Conservation (phyloP, 2,888 invertebrate species). For the Dynastes hyllus region DNA sequence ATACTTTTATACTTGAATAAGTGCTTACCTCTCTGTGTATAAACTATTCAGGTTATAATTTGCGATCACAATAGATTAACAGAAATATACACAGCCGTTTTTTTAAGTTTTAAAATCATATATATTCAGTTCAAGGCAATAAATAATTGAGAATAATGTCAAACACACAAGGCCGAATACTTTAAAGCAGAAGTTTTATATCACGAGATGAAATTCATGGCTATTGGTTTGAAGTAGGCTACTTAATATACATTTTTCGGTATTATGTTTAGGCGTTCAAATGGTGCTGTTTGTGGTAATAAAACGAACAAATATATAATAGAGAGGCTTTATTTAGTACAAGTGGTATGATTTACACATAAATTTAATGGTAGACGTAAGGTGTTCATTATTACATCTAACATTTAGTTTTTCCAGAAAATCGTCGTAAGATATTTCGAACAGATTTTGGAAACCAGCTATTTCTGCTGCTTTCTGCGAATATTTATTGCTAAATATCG, state of each 20-base stretch:
- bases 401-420: slow-evolving; percentile 64
- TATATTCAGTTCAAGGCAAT: not conserved
- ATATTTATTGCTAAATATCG: slow-evolving; percentile 73
- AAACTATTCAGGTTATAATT: too few relatives aligned
- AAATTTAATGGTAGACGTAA: slow-evolving; percentile 49
- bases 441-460: slow-evolving; percentile 71
- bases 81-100: not conserved
- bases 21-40: too few relatives aligned
- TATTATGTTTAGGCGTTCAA: not conserved
- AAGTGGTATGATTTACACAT: slow-evolving; percentile 37
- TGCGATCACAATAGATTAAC: not conserved
- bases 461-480: slow-evolving; percentile 73
- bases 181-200: not conserved
- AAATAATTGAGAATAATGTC: not conserved
- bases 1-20: too few relatives aligned
- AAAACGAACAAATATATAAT: not conserved
- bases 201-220: not conserved
- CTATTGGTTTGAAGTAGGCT: not conserved
- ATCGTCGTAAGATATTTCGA: slow-evolving; percentile 71
- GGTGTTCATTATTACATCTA: slow-evolving; percentile 52
- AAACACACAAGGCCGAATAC: not conserved
- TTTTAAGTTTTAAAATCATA: not conserved
- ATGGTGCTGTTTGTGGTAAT: not conserved
- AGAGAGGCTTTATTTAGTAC: not conserved
- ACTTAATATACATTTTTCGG: slow-evolving; percentile 7